Percentiles rank a stretch among this genome's conserved stretches.
Evolutionary conservation across 2,888 invertebrate genomes (phyloP).

Genomic region (Stomorhina lunata): DNA sequence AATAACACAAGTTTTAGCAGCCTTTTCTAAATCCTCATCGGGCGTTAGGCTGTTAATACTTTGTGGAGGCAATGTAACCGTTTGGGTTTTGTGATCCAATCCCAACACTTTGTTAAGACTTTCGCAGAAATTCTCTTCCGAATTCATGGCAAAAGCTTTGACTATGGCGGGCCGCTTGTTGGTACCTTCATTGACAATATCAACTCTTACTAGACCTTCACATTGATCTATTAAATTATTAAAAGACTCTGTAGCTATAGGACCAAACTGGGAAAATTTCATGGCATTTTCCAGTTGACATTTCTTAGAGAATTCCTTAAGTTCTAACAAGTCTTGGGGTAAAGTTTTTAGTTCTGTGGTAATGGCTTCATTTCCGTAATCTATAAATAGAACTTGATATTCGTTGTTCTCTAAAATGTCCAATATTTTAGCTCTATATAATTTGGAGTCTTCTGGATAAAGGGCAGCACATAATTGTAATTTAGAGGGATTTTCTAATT

Average conservation of each 20-base stretch:
- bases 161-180: conserved; percentile 70
- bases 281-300: conserved; percentile 83
- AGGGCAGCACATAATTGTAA: conserved; percentile 86
- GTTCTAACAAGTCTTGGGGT: conserved; percentile 82
- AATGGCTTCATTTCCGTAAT: conserved; percentile 84
- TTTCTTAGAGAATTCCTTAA: conserved; percentile 82
- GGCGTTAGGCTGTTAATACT: conserved; percentile 12
- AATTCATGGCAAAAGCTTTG: conserved; percentile 69
- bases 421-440: conserved; percentile 94
- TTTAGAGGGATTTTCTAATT: conserved; percentile 50
- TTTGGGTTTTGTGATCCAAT: conserved; percentile 59
- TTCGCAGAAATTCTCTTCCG: conserved; percentile 73
- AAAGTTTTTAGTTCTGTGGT: conserved; percentile 82
- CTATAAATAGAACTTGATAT: conserved; percentile 87
- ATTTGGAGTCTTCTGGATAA: conserved; percentile 89
- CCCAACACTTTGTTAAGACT: conserved; percentile 73
- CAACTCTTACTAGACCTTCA: conserved; percentile 72
- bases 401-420: conserved; percentile 85
- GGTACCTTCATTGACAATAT: conserved; percentile 68
- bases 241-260: conserved; percentile 71
- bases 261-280: conserved; percentile 77
- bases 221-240: conserved; percentile 73
- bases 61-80: conserved; percentile 40
- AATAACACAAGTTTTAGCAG: conserved; percentile 82
- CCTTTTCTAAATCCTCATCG: conserved; percentile 43